Evolutionary conservation across 2,888 invertebrate species (phyloP).

Genomic region (Eupithecia insigniata): DNA sequence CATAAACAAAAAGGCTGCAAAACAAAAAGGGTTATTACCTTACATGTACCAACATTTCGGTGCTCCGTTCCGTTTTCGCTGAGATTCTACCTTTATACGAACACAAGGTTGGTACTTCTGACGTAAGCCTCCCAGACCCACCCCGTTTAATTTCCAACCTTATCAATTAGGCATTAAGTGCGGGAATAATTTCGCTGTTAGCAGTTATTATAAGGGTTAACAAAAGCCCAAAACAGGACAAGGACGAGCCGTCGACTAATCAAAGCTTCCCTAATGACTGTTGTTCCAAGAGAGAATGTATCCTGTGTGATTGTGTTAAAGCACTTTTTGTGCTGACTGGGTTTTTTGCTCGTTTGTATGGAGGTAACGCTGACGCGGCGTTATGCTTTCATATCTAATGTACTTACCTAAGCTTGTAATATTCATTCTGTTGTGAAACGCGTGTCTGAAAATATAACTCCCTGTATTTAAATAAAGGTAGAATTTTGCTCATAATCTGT

Average conservation of each 20-base stretch:
- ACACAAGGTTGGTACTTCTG: slow-evolving; percentile 34
- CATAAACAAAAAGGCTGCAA: slow-evolving; percentile 5
- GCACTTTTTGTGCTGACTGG: slow-evolving; percentile 31
- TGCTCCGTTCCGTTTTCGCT: slow-evolving; percentile 30
- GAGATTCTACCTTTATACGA: slow-evolving; percentile 39
- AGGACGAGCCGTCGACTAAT: slow-evolving; percentile 61
- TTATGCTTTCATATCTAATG: slow-evolving; percentile 40
- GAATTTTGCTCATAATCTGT: neutral
- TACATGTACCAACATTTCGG: slow-evolving; percentile 24
- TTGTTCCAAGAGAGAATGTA: slow-evolving; percentile 29
- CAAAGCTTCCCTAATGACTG: slow-evolving; percentile 60
- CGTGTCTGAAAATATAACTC: slow-evolving; percentile 18
- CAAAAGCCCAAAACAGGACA: slow-evolving; percentile 60
- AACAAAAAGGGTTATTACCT: no score
- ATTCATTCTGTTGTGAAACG: slow-evolving; percentile 20
- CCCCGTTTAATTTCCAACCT: slow-evolving; percentile 35
- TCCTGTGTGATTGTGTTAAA: slow-evolving; percentile 28
- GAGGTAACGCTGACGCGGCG: slow-evolving; percentile 39
- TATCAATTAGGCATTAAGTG: slow-evolving; percentile 41
- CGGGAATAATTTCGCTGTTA: slow-evolving; percentile 38
- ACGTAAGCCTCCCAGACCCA: slow-evolving; percentile 30
- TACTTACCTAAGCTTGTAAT: slow-evolving; percentile 26
- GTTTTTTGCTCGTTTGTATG: slow-evolving; percentile 26
- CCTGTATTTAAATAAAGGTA: slow-evolving; percentile 5
- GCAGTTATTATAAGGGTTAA: slow-evolving; percentile 48